Conservation (phyloP, 2,888 invertebrate species). For the Aphodius granarius region DNA sequence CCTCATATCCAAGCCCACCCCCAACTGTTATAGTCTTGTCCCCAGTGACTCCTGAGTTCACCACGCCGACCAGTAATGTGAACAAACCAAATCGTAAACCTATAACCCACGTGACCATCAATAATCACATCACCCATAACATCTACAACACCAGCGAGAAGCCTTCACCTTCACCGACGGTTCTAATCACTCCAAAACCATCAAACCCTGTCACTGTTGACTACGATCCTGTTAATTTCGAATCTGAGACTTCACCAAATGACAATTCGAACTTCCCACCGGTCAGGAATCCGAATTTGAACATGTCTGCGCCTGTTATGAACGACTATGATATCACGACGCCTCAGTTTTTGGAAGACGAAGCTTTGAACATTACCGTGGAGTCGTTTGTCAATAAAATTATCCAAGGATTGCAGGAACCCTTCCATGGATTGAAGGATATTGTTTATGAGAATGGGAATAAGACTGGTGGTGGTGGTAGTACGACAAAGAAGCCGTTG, state of each 20-base stretch:
- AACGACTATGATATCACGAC: slow-evolving; percentile 71
- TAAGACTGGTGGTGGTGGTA: slow-evolving; percentile 38
- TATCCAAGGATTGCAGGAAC: slow-evolving; percentile 79
- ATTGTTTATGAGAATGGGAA: slow-evolving; percentile 62
- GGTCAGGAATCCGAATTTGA: slow-evolving; percentile 80
- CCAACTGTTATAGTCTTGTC: slow-evolving; percentile 65
- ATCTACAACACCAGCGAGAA: slow-evolving; percentile 57
- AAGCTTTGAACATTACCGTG: slow-evolving; percentile 75
- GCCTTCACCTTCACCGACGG: slow-evolving; percentile 65
- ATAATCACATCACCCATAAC: slow-evolving; percentile 63
- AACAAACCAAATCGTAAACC: slow-evolving; percentile 53
- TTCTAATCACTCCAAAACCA: slow-evolving; percentile 72
- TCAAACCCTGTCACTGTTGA: slow-evolving; percentile 39
- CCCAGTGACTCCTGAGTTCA: slow-evolving; percentile 46
- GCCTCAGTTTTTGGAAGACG: slow-evolving; percentile 76
- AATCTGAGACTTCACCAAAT: slow-evolving; percentile 64
- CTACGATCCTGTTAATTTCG: slow-evolving; percentile 47
- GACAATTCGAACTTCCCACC: slow-evolving; percentile 82
- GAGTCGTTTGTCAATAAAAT: slow-evolving; percentile 82
- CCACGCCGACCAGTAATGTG: slow-evolving; percentile 39
- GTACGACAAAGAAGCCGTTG: slow-evolving; percentile 47
- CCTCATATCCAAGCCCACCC: slow-evolving; percentile 52
- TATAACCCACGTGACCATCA: slow-evolving; percentile 59
- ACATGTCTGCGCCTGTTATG: slow-evolving; percentile 64
- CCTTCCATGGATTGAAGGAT: slow-evolving; percentile 79